Percentiles rank a stretch among this genome's conserved stretches.
These are phyloP conservation scores for Hippoglossus hippoglossus DNA, from an alignment of 2,797 vertebrate species.

Conservation along the genomic window DNA sequence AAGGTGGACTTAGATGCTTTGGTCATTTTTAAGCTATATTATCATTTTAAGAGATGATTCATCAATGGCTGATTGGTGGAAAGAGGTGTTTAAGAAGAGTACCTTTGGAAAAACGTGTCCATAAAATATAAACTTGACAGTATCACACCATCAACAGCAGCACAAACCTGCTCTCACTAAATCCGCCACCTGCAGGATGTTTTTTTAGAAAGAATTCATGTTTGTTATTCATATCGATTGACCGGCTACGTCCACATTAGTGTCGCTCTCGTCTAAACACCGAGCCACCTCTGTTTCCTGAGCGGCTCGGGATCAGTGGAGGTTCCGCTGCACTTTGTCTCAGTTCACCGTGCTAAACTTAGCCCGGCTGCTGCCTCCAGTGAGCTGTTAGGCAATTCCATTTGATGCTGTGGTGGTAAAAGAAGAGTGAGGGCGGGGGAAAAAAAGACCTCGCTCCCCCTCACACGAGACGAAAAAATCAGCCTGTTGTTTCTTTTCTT, in stretches of 20 bases:
- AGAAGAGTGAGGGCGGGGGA: conserved; percentile 43
- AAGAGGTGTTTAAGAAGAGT: not conserved
- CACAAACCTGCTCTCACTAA: not conserved
- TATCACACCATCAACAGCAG: not conserved
- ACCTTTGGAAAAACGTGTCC: not conserved
- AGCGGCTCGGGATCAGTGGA: conserved; percentile 37
- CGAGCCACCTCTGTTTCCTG: conserved; percentile 29
- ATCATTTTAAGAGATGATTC: not conserved
- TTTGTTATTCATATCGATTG: conserved; percentile 18
- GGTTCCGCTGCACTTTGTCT: conserved; percentile 43
- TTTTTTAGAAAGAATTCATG: not conserved
- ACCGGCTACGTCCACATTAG: not conserved
- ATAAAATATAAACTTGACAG: not conserved
- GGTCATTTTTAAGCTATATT: no score
- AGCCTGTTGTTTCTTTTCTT: conserved; percentile 77
- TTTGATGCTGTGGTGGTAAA: conserved; percentile 58
- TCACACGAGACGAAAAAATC: conserved; percentile 62
- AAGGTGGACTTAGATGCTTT: no score
- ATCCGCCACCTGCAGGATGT: conserved; percentile 21
- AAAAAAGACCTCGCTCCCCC: conserved; percentile 46
- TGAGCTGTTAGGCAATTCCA: conserved; percentile 58
- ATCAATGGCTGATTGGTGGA: not conserved
- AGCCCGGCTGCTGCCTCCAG: conserved; percentile 49
- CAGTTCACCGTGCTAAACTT: conserved; percentile 54
- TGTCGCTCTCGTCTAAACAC: conserved; percentile 24